A percentile compares a stretch with the other conserved stretches of the same genome.
Conservation (phyloP, 2,888 invertebrate genomes). For the Quadriops clusia region DNA sequence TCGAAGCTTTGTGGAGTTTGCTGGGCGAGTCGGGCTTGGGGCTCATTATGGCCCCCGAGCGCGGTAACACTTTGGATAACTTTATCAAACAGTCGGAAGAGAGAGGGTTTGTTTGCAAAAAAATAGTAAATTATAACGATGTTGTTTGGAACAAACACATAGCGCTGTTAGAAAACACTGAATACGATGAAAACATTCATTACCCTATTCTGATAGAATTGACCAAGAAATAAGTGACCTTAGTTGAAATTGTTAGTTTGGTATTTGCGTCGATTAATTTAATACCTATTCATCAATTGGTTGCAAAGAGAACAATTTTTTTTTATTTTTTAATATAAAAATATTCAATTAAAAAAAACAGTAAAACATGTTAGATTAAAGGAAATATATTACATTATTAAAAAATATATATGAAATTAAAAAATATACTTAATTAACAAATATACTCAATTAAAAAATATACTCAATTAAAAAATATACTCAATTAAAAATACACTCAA, state of each 20-base stretch:
- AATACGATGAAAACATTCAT: constrained; percentile 58
- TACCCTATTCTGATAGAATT: constrained; percentile 58
- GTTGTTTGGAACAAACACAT: constrained; percentile 57
- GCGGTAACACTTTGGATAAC: constrained; percentile 57
- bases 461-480: too few species aligned
- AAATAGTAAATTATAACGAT: constrained; percentile 49
- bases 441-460: too few species aligned
- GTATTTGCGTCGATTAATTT: constrained; percentile 11
- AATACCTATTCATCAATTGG: too few species aligned
- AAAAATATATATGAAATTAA: too few species aligned
- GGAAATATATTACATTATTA: too few species aligned
- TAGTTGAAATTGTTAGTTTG: constrained; percentile 21
- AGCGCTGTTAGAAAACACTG: constrained; percentile 44
- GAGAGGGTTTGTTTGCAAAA: constrained; percentile 46
- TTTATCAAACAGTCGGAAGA: constrained; percentile 51
- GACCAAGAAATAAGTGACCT: constrained; percentile 40
- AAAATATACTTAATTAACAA: too few species aligned
- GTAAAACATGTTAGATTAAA: too few species aligned
- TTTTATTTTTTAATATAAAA: too few species aligned
- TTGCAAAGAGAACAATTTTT: too few species aligned
- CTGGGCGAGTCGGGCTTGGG: constrained; percentile 51
- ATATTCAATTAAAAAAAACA: too few species aligned
- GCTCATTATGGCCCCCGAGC: constrained; percentile 63
- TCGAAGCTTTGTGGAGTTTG: constrained; percentile 54
- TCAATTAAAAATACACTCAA: too few species aligned